Evolutionary conservation across 2,113 vertebrate species (phyloP), one percentile per base, ranked within the genome.

Genomic region (Gopherus evgoodei): DNA sequence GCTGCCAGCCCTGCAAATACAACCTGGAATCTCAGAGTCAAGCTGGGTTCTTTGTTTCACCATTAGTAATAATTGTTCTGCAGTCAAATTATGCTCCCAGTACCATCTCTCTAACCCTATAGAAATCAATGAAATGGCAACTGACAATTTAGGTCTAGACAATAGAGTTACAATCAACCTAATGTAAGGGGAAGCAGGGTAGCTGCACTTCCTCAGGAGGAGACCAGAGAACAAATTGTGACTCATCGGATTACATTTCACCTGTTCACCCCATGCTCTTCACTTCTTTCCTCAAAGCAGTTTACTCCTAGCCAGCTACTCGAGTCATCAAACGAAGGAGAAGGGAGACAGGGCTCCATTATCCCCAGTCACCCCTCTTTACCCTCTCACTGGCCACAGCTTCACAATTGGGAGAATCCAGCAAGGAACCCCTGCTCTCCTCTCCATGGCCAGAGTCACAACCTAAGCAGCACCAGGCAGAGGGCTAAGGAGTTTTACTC

Each of bases 391-490:
- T 27, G 31, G 57, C 8, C 6, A 24, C 1, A 62, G 6, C 42
- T 35, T 69, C 2, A 6, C 4, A 44, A 80, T 1, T 5, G 14
- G 12, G 5, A 89, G 16, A 17, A 69, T 31, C 65, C 25, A 72
- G 65, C 35, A 72, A 24, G 47, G 47, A 16, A 62, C 65, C 89
- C n/a, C 38, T 38, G 3, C 82, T 81, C 35, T n/a, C 12, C 4
- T 21, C 11, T 11, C 11, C 4, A 3, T 1, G 14, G 21, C 5
- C 78, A 11, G 38, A 79, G 27, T 9, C 93, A 57, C 1, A 5
- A 14, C 53, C 65, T 86, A 22, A 42, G 2, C 50, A 69, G 25
- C 0, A 0, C 21, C 3, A 12, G 72, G 47, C 0, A 56, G 25
- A 8, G 5, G 83, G 52, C n/a, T 69, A 5, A 72, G 47, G 0